Evolutionary conservation across 2,888 invertebrate species (phyloP), one percentile per base, ranked within the genome.

Genomic region (Hirtodrosophila confusa): DNA sequence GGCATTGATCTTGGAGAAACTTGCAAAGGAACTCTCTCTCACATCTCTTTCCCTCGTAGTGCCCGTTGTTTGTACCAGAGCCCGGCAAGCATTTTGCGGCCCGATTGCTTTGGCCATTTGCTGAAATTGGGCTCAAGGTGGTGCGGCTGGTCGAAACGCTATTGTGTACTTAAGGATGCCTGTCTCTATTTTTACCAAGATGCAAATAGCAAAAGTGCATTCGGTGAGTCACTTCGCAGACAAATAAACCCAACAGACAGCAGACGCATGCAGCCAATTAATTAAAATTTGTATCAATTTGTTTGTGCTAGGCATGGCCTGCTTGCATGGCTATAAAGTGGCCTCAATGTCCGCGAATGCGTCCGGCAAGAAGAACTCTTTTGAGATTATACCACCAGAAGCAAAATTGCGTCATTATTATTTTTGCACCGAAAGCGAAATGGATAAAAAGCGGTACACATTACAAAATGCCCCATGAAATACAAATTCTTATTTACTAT

Each of bases 151-250:
- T 96, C 96, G 67, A 95, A 96, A 88, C 94, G 97, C 53, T 98
- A 97, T 92, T 98, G 98, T 93, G 96, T 99, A 35, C 93, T 98
- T 44, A 98, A 98, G 91, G 98, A 98, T 91, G 98, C 98, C 41
- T 97, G 97, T 82, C 93, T 98, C 24, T 98, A 97, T 92, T 97
- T 98, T 92, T 98, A 97, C 92, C 95, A 95, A 78, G 97, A 97
- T 90, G 95, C 95, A 3, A 96, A 95, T 89, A 95, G 97, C 84
- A 96, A 96, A 90, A 95, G 94, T 90, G 97, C 98, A 73, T 95
- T 97, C 91, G 98, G 98, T 92, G 90, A 80, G 65, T 79, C 80
- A 76, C 39, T 17, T 11, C n/a, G 7, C 53, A 31, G 17, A 12
- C 8, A 24, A 36, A 33, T 12, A 39, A 2, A 51, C 3, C 6